Conservation (phyloP, 2,888 invertebrate species). For the Brachyptera risi region DNA sequence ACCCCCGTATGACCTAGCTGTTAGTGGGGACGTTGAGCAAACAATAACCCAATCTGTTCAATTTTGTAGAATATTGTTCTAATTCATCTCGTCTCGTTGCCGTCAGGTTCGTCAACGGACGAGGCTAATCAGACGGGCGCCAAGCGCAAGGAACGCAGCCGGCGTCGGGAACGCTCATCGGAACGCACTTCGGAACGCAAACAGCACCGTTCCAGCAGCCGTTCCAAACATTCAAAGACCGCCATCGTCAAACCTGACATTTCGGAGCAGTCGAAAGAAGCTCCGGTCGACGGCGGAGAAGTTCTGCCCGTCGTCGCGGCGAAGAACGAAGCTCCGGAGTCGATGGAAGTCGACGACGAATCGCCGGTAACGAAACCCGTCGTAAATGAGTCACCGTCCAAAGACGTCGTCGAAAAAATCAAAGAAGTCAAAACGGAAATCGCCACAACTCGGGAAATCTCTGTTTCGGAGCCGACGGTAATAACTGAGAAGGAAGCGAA, state of each 20-base stretch:
- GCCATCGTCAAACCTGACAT: neutral
- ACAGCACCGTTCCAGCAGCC: slow-evolving; percentile 17
- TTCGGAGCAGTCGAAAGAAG: slow-evolving; percentile 1
- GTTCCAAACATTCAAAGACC: too few species aligned
- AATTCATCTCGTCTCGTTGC: neutral
- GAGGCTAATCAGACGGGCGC: slow-evolving; percentile 48
- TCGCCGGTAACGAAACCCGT: slow-evolving; percentile 40
- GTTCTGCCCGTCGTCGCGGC: slow-evolving; percentile 13
- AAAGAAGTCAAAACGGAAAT: slow-evolving; percentile 28
- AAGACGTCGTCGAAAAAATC: slow-evolving; percentile 28
- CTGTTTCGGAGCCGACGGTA: slow-evolving; percentile 20
- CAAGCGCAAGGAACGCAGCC: slow-evolving; percentile 40
- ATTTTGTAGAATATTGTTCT: too few species aligned
- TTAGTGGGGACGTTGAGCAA: too few species aligned
- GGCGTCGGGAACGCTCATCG: slow-evolving; percentile 18
- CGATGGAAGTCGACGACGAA: slow-evolving; percentile 22
- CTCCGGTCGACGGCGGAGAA: neutral
- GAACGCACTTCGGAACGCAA: slow-evolving; percentile 22
- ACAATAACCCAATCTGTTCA: too few species aligned
- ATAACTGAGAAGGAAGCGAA: slow-evolving; percentile 25
- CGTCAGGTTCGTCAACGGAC: slow-evolving; percentile 64
- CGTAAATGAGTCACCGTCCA: slow-evolving; percentile 31
- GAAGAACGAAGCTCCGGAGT: neutral
- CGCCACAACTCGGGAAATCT: neutral
- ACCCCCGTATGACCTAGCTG: too few species aligned